These are phyloP conservation scores for Epinotia brunnichana DNA, from an alignment of 2,888 invertebrate genomes.

Conservation along the genomic window DNA sequence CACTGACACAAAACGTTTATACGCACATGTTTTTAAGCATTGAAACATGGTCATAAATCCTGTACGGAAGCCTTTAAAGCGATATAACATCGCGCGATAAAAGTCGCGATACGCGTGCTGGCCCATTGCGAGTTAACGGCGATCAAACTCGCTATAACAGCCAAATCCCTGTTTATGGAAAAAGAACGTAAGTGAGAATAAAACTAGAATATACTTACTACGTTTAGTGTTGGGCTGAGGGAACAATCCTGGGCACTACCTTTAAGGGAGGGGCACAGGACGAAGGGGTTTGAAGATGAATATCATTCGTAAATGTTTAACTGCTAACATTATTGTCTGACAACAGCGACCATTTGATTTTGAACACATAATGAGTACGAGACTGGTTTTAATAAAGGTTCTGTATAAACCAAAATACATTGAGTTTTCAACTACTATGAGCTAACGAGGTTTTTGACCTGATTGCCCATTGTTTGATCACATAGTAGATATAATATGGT, in stretches of 20 bases:
- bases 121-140: not conserved
- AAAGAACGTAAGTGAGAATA: not conserved
- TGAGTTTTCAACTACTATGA: no score
- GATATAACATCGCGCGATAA: constrained; percentile 14
- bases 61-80: not conserved
- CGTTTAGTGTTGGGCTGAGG: not conserved
- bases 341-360: no score
- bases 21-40: not conserved
- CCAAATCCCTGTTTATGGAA: not conserved
- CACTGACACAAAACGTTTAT: not conserved
- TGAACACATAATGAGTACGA: no score
- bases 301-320: not conserved
- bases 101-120: not conserved
- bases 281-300: not conserved
- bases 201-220: not conserved
- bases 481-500: no score
- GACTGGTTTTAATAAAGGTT: no score
- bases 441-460: no score
- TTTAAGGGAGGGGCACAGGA: not conserved
- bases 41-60: constrained; percentile 4
- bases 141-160: constrained; percentile 9
- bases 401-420: no score
- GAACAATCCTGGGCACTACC: not conserved
- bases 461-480: no score
- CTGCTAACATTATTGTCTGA: not conserved